A percentile compares a stretch with the other conserved stretches of the same genome.
Conservation (phyloP, 2,113 vertebrate species). For the Crocuta crocuta region DNA sequence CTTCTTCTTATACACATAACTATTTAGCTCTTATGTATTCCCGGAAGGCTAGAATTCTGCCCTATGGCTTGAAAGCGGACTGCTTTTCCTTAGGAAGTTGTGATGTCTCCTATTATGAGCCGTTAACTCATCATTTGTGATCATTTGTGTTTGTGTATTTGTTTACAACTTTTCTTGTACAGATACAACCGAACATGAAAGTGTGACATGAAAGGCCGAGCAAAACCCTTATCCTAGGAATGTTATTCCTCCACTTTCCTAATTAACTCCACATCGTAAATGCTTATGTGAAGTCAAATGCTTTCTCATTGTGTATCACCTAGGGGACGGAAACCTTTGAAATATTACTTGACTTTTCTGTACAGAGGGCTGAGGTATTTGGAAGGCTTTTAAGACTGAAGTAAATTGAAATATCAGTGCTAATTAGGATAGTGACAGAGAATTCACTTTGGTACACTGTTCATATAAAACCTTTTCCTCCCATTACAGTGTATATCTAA, state of each 20-base stretch:
- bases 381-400: not conserved
- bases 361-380: not conserved
- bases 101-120: not conserved
- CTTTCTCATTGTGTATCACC: not conserved
- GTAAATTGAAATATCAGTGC: not conserved
- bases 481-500: not conserved
- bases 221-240: not conserved
- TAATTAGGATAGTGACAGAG: not conserved
- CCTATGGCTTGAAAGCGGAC: not conserved
- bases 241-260: not conserved
- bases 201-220: not conserved
- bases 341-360: not conserved
- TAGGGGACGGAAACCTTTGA: not conserved
- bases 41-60: not conserved
- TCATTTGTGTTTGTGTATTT: not conserved
- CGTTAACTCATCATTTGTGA: not conserved
- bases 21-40: not conserved
- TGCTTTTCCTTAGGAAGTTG: not conserved
- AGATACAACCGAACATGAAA: not conserved
- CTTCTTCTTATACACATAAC: not conserved
- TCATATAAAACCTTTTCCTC: not conserved
- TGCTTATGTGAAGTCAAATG: not conserved
- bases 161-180: not conserved
- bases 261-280: not conserved
- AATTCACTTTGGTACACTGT: not conserved